These are phyloP conservation scores for Caenorhabditis inopinata DNA, from an alignment of 1,140 invertebrate genomes.

Conservation along the genomic window DNA sequence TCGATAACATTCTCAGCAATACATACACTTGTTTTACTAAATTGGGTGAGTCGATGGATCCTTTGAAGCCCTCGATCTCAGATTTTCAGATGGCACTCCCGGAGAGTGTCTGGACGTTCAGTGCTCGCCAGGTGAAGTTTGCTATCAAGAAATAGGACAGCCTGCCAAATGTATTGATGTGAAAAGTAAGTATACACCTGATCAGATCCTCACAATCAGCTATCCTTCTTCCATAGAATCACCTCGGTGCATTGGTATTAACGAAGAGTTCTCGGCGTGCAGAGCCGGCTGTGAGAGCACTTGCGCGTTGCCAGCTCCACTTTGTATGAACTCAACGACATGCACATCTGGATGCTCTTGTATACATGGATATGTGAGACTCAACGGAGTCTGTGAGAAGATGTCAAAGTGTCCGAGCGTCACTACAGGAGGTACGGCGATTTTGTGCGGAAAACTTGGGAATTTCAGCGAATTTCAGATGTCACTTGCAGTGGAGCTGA, in stretches of 20 bases:
- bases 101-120: background rate
- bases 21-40: constrained; percentile 11
- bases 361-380: background rate
- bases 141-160: background rate
- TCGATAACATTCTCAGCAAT: background rate
- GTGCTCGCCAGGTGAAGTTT: background rate
- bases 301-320: background rate
- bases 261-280: constrained; percentile 1
- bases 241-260: background rate
- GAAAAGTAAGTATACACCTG: background rate
- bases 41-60: background rate
- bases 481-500: background rate
- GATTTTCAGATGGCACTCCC: background rate
- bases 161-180: background rate
- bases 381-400: background rate
- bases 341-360: background rate
- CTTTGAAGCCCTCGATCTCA: no score
- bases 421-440: background rate
- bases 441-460: background rate
- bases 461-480: background rate
- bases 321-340: background rate
- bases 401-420: background rate
- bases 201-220: no score
- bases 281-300: background rate
- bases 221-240: background rate